Conservation (phyloP, 2,797 vertebrate genomes). For the Coccyzus lansbergi region DNA sequence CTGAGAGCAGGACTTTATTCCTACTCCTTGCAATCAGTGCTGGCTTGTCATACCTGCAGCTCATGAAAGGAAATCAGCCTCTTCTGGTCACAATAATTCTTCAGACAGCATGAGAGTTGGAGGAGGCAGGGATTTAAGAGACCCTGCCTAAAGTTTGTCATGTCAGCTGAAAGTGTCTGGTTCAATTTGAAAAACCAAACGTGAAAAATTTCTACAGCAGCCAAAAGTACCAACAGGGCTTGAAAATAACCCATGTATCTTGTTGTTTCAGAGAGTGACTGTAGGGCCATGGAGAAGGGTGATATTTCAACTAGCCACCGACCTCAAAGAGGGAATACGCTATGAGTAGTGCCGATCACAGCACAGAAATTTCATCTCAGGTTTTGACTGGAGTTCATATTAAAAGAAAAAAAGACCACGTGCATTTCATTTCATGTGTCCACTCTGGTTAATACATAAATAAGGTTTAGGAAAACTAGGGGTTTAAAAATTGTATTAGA, state of each 20-base stretch:
- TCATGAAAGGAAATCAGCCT: background rate
- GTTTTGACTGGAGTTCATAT: background rate
- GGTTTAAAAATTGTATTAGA: background rate
- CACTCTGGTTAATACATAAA: background rate
- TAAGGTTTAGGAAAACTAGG: background rate
- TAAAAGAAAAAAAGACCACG: background rate
- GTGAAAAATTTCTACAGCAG: background rate
- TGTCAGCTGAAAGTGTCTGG: background rate
- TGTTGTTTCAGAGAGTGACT: background rate
- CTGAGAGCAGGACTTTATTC: background rate
- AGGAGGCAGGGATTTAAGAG: background rate
- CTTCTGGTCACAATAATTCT: background rate
- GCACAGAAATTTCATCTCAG: background rate
- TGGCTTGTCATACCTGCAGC: background rate
- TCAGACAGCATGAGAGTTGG: background rate
- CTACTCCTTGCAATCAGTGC: background rate
- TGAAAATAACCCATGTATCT: background rate
- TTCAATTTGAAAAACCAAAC: background rate
- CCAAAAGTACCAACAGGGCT: background rate
- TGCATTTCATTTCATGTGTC: background rate
- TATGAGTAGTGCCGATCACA: background rate
- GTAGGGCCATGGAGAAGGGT: background rate
- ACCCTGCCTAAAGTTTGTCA: background rate
- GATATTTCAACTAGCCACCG: background rate
- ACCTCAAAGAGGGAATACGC: background rate